Evolutionary conservation across 2,888 invertebrate genomes (phyloP), one percentile per base, ranked within the genome.

Genomic region (Mactromeris polynyma): DNA sequence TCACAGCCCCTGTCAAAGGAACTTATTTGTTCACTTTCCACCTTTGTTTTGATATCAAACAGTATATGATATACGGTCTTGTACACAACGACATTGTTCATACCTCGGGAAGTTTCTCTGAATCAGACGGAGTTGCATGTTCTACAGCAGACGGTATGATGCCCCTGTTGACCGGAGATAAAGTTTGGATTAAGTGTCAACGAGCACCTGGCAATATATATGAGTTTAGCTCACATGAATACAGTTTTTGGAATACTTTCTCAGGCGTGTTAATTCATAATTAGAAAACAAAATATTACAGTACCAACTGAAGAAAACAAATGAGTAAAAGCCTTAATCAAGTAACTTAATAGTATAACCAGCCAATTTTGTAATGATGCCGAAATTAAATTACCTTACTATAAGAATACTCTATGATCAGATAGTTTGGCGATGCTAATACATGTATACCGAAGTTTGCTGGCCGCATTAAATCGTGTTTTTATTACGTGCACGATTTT

Each of bases 1-100:
- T 81, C 33, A 46, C 46, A 46, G 81, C 19, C 2, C 81, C 81
- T 19, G n/a, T n/a, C n/a, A n/a, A n/a, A n/a, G n/a, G n/a, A n/a
- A n/a, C n/a, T n/a, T n/a, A n/a, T n/a, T n/a, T 81, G 11, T 81
- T 81, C 33, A 81, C 54, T 31, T 33, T 54, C 6, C 81, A 81
- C 2, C 54, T 81, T 26, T 81, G 81, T 81, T 21, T 81, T 9
- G 2, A 33, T 19, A 81, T 21, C 26, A 19, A 36, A 7, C n/a
- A 31, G 0, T 3, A 33, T 54, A 54, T 81, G 31, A 42, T 1
- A 19, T 81, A 54, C 19, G 81, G 54, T 33, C 17, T 81, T 19
- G n/a, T 81, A 7, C 33, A 33, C 31, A 54, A 81, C 54, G 33
- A 81, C n/a, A 51, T 0, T 33, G 54, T 81, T 51, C 33, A 54